These are phyloP conservation scores for Drosophila oshimai DNA, from an alignment of 1,140 invertebrate genomes.

Conservation along the genomic window DNA sequence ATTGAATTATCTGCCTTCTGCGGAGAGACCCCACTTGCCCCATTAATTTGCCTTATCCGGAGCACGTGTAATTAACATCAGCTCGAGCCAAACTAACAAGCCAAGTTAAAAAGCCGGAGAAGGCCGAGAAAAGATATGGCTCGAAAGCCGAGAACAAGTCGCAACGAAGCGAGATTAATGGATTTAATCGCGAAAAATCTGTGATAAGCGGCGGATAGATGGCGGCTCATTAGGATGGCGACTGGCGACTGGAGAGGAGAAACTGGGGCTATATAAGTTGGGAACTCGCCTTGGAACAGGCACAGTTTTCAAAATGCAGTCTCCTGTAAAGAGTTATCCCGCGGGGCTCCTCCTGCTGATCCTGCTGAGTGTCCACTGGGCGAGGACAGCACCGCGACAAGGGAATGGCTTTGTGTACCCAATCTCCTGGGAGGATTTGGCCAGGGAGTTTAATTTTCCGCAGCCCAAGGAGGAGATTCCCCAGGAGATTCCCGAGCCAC, in stretches of 20 bases:
- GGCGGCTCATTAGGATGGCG: conserved; percentile 52
- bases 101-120: background rate
- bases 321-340: background rate
- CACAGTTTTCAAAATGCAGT: conserved; percentile 31
- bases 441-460: background rate
- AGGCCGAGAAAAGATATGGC: background rate
- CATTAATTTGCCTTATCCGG: conserved; percentile 37
- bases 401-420: background rate
- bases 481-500: background rate
- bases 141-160: conserved; percentile 30
- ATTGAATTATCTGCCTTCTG: background rate
- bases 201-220: conserved; percentile 57
- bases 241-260: too few species aligned
- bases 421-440: background rate
- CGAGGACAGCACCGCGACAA: background rate
- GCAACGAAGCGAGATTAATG: conserved; percentile 50
- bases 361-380: background rate
- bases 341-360: background rate
- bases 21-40: background rate
- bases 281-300: background rate
- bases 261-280: conserved; percentile 42
- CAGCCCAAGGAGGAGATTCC: background rate
- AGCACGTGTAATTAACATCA: conserved; percentile 38
- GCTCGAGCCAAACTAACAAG: conserved; percentile 9
- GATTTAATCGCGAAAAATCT: conserved; percentile 51